These are phyloP conservation scores for Neodiprion pinetum DNA, from an alignment of 1,140 invertebrate genomes.

Conservation along the genomic window DNA sequence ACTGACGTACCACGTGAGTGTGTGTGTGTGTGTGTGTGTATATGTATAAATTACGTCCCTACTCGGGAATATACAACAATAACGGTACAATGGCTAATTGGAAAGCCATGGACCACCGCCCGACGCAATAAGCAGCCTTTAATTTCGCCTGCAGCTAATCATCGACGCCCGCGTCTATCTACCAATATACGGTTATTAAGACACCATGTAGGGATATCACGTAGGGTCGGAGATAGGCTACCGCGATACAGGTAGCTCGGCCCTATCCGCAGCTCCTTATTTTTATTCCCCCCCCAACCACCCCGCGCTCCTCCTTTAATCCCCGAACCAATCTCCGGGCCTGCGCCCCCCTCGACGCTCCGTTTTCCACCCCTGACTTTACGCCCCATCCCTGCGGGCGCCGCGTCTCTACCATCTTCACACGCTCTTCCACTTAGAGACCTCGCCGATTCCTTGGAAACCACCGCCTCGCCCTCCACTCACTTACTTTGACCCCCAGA, in stretches of 20 bases:
- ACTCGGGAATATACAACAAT: too few species aligned
- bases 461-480: constrained; percentile 22
- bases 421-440: constrained; percentile 47
- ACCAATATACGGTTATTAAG: too few species aligned
- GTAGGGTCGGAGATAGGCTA: background rate
- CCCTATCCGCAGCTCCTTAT: constrained; percentile 19
- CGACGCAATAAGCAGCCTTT: too few species aligned
- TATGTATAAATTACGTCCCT: too few species aligned
- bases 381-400: background rate
- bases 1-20: too few species aligned
- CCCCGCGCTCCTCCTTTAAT: constrained; percentile 3
- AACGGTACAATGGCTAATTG: too few species aligned
- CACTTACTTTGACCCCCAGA: constrained; percentile 13
- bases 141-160: too few species aligned
- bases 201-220: too few species aligned
- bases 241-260: background rate
- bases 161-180: too few species aligned
- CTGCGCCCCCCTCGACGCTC: background rate
- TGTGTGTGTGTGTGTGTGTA: too few species aligned
- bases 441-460: constrained; percentile 23
- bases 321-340: constrained; percentile 2
- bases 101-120: too few species aligned
- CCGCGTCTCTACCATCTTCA: constrained; percentile 16
- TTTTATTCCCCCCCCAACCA: constrained; percentile 20
- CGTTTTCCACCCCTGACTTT: background rate